phyloP scores from a whole-genome alignment of 2,797 vertebrate species.

The Sphaeramia orbicularis region DNA sequence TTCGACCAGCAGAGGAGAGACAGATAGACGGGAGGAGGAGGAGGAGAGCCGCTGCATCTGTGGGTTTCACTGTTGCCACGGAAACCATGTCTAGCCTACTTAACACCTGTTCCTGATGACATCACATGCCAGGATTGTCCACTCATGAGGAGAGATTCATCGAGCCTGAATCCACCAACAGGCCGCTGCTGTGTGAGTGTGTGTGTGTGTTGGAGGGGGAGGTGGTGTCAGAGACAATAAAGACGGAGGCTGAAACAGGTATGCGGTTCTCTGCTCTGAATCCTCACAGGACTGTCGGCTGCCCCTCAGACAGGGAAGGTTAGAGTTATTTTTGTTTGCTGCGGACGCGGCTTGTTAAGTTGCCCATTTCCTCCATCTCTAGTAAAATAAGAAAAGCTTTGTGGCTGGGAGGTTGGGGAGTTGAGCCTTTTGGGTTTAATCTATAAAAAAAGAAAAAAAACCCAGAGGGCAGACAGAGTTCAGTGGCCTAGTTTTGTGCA shows the following conservation, averaged over 20 bases:
- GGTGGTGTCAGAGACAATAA: conserved; percentile 25
- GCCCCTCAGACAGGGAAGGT: conserved; percentile 16
- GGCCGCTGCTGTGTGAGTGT: conserved; percentile 7
- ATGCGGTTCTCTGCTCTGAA: conserved; percentile 24
- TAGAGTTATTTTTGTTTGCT: conserved; percentile 55
- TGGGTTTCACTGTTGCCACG: conserved; percentile 77
- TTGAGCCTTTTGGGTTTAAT: conserved; percentile 65
- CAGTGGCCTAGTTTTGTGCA: conserved; percentile 75
- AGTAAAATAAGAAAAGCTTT: conserved; percentile 44
- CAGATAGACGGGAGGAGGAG: conserved; percentile 34
- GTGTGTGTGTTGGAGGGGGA: background rate
- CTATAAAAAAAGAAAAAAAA: conserved; percentile 50
- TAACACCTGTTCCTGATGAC: conserved; percentile 77
- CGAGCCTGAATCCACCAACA: conserved; percentile 25
- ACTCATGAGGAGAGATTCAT: conserved; percentile 49
- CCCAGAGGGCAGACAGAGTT: conserved; percentile 71
- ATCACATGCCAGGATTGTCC: conserved; percentile 63
- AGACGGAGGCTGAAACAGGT: conserved; percentile 54
- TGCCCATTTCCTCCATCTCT: conserved; percentile 37
- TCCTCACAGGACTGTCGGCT: conserved; percentile 19
- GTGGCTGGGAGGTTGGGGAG: conserved; percentile 50
- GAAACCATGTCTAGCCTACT: conserved; percentile 75
- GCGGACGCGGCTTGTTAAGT: conserved; percentile 25
- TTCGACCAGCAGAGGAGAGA: conserved; percentile 64
- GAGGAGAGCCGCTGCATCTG: conserved; percentile 57